Base-by-base conservation (phyloP, 2,888 invertebrate genomes). In the Notocelia uddmanniana region DNA sequence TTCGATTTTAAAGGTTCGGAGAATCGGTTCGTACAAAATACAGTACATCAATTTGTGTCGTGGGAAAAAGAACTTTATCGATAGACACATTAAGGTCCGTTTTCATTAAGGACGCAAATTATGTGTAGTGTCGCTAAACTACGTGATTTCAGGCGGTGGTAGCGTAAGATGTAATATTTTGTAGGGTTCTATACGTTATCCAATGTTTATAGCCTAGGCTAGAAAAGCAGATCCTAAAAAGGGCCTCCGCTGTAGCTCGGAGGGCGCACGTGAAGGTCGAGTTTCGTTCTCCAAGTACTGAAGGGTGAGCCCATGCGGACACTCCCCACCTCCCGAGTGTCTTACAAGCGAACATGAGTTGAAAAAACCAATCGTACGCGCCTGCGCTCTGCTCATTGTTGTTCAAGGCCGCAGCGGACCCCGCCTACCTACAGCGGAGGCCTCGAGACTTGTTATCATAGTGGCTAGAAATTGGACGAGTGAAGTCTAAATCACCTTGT, bases 111-210 rank as follows among this genome's bases (percentile, higher is more conserved):
- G 6, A 8, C 45, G 13, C 1, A 45, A n/a, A 31, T 0, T n/a
- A n/a, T 45, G 50, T 10, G 19, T 11, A 19, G 50, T 50, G 50
- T 19, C 50, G 10, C 11, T 8, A 50, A 50, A 48, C 31, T 62
- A n/a, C 37, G 52, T 34, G 19, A n/a, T 18, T 21, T 26, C 55
- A 18, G 50, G 57, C 54, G 34, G 31, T 45, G 19, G 48, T 41
- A 34, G 26, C n/a, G 18, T 58, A 58, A 68, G 37, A 21, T 58
- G 55, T 59, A 60, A 57, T 63, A 70, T 48, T 70, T 19, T 52
- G 41, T 67, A 54, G 60, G 64, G 69, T 68, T 55, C 55, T 23
- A 19, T 34, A 23, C 54, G 41, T 34, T 50, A 58, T 58, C 45
- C 31, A 31, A 31, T 66, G 41, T 64, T 54, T 54, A 21, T 66